Evolutionary conservation across 2,797 vertebrate species (phyloP), one percentile per base, ranked within the genome.

Genomic region (Hydrolagus colliei): DNA sequence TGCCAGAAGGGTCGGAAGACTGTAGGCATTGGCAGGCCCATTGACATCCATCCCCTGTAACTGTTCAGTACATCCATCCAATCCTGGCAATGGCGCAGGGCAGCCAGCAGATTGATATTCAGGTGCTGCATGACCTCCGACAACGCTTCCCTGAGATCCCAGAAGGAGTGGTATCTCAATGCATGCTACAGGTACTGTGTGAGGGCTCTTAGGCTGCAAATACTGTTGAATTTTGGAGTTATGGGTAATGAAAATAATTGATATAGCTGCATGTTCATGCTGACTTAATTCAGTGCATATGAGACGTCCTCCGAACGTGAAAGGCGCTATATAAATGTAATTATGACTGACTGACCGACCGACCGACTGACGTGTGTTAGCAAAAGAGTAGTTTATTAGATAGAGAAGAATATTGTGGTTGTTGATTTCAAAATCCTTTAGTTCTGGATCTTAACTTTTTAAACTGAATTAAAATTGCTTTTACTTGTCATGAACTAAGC

Each of bases 101-200:
- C 91, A 95, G 95, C 91, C 94, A 95, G 86, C 97, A 97, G 89
- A 93, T 97, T 79, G 97, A 99, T 74, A 94, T 95, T 91, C 96
- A 98, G 93, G 93, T 98, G 92, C 95, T 99, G 93, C 96, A 97
- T 92, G 97, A 99, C 92, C 97, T 99, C 89, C 97, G 96, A 89
- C 96, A 97, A 90, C 96, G 96, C 89, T 99, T 99, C 90, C 98
- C 97, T 77, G 97, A 99, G 95, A 99, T 99, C 93, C 97, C 98
- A 86, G 97, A 98, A 91, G 95, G 94, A 32, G 96, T 99, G 86
- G 96, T 99, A n/a, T 99, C 97, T 91, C 97, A 97, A 89, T 99
- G 93, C 92, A 98, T 99, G 95, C 94, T 97, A 91, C 97, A 99
- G 97, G 98, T 99, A 95, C 80, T 84, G 79, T 80, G 62, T 84